Conservation (phyloP, 2,113 vertebrate species). For the Solea senegalensis region DNA sequence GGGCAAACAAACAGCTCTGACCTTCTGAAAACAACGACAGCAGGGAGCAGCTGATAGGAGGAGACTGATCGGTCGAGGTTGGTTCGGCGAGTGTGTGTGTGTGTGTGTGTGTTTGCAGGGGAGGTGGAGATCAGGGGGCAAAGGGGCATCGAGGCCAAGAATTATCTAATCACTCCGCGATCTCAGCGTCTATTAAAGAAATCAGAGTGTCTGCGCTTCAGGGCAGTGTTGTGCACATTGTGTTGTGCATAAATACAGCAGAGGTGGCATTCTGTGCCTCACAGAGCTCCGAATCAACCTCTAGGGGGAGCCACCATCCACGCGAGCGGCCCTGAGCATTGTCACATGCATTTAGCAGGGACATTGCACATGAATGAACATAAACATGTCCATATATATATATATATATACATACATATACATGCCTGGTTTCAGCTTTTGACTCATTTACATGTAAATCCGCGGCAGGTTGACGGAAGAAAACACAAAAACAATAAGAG, state of each 20-base stretch:
- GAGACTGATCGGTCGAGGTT: slow-evolving; percentile 58
- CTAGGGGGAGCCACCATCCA: neutral
- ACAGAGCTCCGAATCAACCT: neutral
- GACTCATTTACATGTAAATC: too few species aligned
- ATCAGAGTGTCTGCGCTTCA: neutral
- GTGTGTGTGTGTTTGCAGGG: slow-evolving; percentile 27
- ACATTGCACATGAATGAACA: too few species aligned
- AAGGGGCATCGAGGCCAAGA: slow-evolving; percentile 38
- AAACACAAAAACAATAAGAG: too few species aligned
- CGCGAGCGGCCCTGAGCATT: too few species aligned
- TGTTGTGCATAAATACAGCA: neutral
- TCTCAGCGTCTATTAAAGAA: slow-evolving; percentile 32
- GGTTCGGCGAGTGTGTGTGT: slow-evolving; percentile 28
- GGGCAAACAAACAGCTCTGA: slow-evolving; percentile 76
- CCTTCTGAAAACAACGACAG: slow-evolving; percentile 69
- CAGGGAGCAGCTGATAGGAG: slow-evolving; percentile 66
- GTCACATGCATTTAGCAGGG: too few species aligned
- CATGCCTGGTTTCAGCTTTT: too few species aligned
- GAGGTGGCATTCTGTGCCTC: neutral
- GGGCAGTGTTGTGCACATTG: too few species aligned
- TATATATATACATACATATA: too few species aligned
- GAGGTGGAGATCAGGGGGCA: slow-evolving; percentile 42
- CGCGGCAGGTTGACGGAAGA: too few species aligned
- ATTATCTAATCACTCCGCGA: slow-evolving; percentile 44
- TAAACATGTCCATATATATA: too few species aligned